Conservation (phyloP, 1,140 invertebrate genomes). For the Trachymyrmex septentrionalis region DNA sequence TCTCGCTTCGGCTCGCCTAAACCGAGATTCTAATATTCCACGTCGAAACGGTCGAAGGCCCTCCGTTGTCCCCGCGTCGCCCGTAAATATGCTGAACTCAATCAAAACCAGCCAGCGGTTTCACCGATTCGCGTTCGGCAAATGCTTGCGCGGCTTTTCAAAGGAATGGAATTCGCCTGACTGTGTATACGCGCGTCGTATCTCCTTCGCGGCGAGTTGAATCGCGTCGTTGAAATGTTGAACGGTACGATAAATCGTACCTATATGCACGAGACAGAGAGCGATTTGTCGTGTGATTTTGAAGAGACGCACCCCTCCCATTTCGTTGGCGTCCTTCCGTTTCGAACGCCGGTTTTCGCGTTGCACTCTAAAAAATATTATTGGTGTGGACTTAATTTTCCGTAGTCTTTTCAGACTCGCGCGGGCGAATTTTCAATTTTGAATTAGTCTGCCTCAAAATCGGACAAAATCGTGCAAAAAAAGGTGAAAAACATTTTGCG, state of each 20-base stretch:
- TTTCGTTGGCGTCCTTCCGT: not conserved
- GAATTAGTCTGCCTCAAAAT: no score
- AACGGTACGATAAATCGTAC: conserved; percentile 3
- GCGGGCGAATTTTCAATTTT: no score
- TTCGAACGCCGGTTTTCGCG: no score
- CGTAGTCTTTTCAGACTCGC: no score
- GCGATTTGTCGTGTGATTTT: not conserved
- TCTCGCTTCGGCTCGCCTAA: not conserved
- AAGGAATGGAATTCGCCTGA: conserved; percentile 43
- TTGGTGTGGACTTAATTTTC: no score
- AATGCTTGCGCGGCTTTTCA: conserved; percentile 34
- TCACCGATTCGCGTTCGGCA: not conserved
- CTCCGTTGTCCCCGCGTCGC: not conserved
- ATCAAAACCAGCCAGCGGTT: not conserved
- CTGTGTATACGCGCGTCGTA: not conserved
- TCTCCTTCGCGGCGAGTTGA: not conserved
- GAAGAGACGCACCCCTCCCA: not conserved
- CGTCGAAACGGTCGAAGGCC: not conserved
- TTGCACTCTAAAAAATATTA: no score
- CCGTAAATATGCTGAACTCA: conserved; percentile 35
- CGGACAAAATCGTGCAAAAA: no score
- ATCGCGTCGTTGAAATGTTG: not conserved
- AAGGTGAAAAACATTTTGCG: no score
- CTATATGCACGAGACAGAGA: not conserved
- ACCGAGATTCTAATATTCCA: conserved; percentile 47